These are phyloP conservation scores for Neosalanx taihuensis DNA, from an alignment of 2,797 vertebrate genomes.

Conservation along the genomic window DNA sequence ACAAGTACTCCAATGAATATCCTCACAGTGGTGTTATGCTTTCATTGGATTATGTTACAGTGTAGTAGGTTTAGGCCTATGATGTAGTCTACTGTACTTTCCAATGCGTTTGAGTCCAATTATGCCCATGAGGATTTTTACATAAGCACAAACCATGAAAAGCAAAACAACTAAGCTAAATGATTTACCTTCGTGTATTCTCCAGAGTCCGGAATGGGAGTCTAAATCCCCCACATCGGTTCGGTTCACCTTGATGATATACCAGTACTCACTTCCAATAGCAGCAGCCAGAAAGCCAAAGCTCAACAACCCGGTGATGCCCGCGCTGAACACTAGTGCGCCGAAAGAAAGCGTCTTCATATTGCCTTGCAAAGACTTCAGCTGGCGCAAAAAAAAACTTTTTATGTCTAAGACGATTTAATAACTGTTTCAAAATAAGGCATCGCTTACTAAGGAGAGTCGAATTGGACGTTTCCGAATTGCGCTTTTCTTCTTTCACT, in stretches of 20 bases:
- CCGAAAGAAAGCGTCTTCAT: slow-evolving; percentile 58
- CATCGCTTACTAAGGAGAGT: not conserved
- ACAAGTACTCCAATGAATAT: too few relatives aligned
- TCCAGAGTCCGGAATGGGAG: slow-evolving; percentile 78
- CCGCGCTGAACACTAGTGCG: slow-evolving; percentile 64
- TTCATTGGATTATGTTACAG: too few relatives aligned
- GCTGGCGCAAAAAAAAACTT: too few relatives aligned
- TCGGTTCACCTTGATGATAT: slow-evolving; percentile 71
- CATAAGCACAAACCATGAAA: too few relatives aligned
- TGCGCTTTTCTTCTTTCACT: not conserved
- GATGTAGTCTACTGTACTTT: too few relatives aligned
- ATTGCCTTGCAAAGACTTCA: not conserved
- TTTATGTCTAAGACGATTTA: not conserved
- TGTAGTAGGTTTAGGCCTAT: too few relatives aligned
- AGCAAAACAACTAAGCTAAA: not conserved
- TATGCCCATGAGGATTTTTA: not conserved
- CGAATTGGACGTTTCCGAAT: too few relatives aligned
- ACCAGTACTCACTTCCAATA: slow-evolving; percentile 78
- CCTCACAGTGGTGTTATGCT: too few relatives aligned
- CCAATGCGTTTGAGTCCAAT: not conserved
- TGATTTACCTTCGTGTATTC: slow-evolving; percentile 68
- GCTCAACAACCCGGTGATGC: slow-evolving; percentile 71
- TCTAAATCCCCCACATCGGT: slow-evolving; percentile 52
- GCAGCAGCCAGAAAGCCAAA: slow-evolving; percentile 70
- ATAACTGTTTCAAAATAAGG: not conserved